Base-by-base conservation (phyloP, 1,140 invertebrate genomes). In the Adoxophyes honmai region DNA sequence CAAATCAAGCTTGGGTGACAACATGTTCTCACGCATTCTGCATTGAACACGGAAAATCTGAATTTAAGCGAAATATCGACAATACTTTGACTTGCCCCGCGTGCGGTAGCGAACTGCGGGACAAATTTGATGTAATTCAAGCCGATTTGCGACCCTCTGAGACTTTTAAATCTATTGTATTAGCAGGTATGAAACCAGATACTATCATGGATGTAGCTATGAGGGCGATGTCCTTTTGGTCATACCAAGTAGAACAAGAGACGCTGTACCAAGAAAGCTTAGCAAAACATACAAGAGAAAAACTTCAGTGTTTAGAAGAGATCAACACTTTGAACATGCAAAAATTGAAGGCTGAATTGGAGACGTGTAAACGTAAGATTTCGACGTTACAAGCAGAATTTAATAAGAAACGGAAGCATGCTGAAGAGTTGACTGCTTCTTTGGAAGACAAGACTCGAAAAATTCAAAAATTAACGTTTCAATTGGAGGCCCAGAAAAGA, bases 11-110 rank as follows among this genome's bases (percentile, higher is more conserved):
- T 14, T 91, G 89, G 89, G 85, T 91, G n/a, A 91, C 90, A 28
- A 90, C 85, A 42, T 91, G 89, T 77, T 91, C 89, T 48, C 89
- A 90, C 62, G 89, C 87, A 57, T 90, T 91, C 79, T 91, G 90
- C 62, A 73, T 85, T 39, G 90, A 91, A 65, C 89, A 91, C 58
- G 90, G 89, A 10, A 81, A 88, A 70, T 73, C 68, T 54, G 88
- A 90, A 75, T 90, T 90, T 59, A 81, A 75, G 66, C 78, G 81
- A 64, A 88, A 81, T 55, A 58, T 75, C 57, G 78, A 83, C 59
- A 86, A 89, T 64, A 75, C 71, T 21, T 66, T 89, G 36, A 80
- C 68, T 10, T 90, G 90, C 69, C 89, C 89, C 33, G 89, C 89
- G 9, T 90, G 90, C 66, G 86, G 86, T 51, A 88, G 70, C 52